These are phyloP conservation scores for Desmophyllum pertusum DNA, from an alignment of 92 coral and sea anemone genomes.

Conservation along the genomic window DNA sequence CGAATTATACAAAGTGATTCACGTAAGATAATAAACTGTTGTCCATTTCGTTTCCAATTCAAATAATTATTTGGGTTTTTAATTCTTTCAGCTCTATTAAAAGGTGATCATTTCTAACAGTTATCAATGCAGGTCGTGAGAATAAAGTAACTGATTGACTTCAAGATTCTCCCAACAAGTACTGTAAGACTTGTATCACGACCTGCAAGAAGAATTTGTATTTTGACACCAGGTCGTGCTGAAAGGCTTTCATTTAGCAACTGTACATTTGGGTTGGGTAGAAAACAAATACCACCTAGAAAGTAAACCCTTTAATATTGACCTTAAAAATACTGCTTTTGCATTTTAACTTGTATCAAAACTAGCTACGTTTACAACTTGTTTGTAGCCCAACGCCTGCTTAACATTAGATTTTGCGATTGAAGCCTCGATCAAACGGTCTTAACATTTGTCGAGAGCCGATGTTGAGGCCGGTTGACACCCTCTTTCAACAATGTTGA, in stretches of 20 bases:
- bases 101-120: not conserved
- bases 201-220: not conserved
- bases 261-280: slow-evolving; percentile 9
- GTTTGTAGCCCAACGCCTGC: not conserved
- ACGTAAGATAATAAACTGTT: not conserved
- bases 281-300: not conserved
- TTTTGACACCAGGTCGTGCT: not conserved
- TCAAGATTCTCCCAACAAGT: not conserved
- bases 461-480: too few species aligned
- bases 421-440: too few species aligned
- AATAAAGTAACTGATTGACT: not conserved
- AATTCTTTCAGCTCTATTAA: not conserved
- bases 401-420: not conserved
- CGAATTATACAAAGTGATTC: not conserved
- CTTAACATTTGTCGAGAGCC: too few species aligned
- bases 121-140: not conserved
- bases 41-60: not conserved
- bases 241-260: too few species aligned
- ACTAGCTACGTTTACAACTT: not conserved
- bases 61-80: not conserved
- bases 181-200: not conserved
- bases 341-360: not conserved
- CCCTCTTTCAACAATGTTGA: too few species aligned
- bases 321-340: slow-evolving; percentile 17
- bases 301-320: not conserved